Conservation (phyloP, 2,113 vertebrate species). For the Antechinus stuartii region DNA sequence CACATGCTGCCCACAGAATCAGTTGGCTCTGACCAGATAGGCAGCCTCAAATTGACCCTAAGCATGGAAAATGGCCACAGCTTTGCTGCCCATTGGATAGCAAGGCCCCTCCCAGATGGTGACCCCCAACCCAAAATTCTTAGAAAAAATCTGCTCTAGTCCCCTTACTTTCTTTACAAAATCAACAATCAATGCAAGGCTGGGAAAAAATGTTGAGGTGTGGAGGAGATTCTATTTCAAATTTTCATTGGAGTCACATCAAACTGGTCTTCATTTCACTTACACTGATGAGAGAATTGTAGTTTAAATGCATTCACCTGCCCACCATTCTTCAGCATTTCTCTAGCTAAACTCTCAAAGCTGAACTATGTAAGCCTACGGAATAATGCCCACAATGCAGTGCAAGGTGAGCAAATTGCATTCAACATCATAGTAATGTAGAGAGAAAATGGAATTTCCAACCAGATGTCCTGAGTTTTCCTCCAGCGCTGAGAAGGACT, state of each 20-base stretch:
- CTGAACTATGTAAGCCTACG: neutral
- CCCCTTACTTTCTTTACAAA: conserved; percentile 19
- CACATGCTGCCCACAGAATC: conserved; percentile 82
- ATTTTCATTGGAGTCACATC: conserved; percentile 11
- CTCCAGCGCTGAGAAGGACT: neutral
- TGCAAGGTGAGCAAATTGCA: neutral
- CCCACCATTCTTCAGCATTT: neutral
- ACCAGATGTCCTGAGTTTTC: neutral
- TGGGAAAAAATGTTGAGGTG: fast-evolving
- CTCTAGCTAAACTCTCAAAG: neutral
- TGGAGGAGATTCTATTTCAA: neutral
- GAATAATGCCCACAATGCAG: neutral
- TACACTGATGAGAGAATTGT: conserved; percentile 22
- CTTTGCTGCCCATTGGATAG: neutral
- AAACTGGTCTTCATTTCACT: conserved; percentile 26
- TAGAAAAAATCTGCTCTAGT: neutral
- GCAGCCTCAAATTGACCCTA: conserved; percentile 58
- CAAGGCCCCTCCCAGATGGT: conserved; percentile 26
- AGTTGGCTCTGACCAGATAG: conserved; percentile 75
- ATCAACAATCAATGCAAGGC: neutral
- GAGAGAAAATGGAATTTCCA: neutral
- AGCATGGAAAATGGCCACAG: conserved; percentile 60
- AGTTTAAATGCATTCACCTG: neutral
- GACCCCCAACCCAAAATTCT: conserved; percentile 35
- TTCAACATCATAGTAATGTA: neutral